These are phyloP conservation scores for Orthosia gracilis DNA, from an alignment of 2,888 invertebrate genomes.

Conservation along the genomic window DNA sequence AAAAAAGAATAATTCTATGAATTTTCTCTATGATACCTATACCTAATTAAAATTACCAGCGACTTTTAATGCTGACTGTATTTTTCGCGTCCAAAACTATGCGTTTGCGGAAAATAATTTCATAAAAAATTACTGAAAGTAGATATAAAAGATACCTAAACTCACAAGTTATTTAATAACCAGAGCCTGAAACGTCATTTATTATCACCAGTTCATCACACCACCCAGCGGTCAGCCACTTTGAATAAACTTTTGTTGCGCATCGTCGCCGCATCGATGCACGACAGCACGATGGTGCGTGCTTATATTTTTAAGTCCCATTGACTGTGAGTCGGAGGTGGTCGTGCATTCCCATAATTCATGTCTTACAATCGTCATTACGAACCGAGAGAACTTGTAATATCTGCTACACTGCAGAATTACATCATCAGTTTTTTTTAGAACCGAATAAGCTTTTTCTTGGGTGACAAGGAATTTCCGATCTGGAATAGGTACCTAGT, in stretches of 20 bases:
- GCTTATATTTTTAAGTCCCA: slow-evolving; percentile 47
- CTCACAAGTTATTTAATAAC: slow-evolving; percentile 9
- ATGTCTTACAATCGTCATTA: slow-evolving; percentile 26
- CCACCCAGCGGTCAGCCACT: slow-evolving; percentile 31
- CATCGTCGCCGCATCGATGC: slow-evolving; percentile 9
- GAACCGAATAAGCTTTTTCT: not conserved
- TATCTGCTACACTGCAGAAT: not conserved
- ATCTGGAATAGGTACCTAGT: too few species aligned
- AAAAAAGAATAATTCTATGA: too few species aligned
- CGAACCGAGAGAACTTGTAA: slow-evolving; percentile 7
- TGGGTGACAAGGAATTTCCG: too few species aligned
- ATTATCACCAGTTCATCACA: not conserved
- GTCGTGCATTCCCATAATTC: slow-evolving; percentile 43
- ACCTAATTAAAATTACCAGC: not conserved
- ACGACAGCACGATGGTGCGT: slow-evolving; percentile 29
- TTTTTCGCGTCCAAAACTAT: not conserved
- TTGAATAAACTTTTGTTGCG: slow-evolving; percentile 39
- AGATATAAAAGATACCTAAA: not conserved
- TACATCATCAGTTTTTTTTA: not conserved
- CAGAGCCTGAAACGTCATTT: not conserved
- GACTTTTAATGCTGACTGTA: too few species aligned
- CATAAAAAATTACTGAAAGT: not conserved
- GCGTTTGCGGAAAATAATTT: not conserved
- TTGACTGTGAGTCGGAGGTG: slow-evolving; percentile 12
- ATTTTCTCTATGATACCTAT: too few species aligned